phyloP scores from a whole-genome alignment of 2,797 vertebrate genomes.

The Malurus leucopterus region DNA sequence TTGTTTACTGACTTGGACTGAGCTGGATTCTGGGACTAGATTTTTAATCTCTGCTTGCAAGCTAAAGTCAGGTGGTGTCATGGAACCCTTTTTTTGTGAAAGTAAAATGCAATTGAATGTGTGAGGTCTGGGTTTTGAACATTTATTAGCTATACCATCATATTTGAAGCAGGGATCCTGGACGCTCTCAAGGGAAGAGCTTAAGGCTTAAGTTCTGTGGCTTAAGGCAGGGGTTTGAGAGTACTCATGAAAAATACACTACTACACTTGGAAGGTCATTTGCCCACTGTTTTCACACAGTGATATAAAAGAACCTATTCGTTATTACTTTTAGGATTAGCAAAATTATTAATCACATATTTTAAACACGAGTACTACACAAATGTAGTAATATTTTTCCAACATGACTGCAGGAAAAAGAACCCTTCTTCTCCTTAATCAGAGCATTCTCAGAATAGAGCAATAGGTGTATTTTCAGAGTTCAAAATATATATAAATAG shows the following conservation, averaged over 20 bases:
- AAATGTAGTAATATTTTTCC: not conserved
- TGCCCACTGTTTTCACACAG: not conserved
- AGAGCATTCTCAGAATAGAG: not conserved
- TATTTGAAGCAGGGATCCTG: not conserved
- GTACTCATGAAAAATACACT: not conserved
- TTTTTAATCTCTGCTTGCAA: not conserved
- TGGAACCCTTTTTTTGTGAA: not conserved
- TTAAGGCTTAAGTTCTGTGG: too few relatives aligned
- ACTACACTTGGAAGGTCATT: not conserved
- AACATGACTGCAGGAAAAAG: not conserved
- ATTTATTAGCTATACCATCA: not conserved
- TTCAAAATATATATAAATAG: not conserved
- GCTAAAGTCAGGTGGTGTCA: not conserved
- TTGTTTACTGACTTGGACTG: not conserved
- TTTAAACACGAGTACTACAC: not conserved
- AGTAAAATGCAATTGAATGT: not conserved
- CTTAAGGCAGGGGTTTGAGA: not conserved
- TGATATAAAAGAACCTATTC: not conserved
- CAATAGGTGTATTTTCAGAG: not conserved
- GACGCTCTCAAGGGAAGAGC: rapidly evolving
- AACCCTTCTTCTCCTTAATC: not conserved
- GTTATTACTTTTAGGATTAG: not conserved
- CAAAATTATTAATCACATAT: not conserved
- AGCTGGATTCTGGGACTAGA: not conserved
- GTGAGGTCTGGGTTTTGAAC: not conserved